Conservation (phyloP, 2,797 vertebrate species). For the Arrhamphus sclerolepis region DNA sequence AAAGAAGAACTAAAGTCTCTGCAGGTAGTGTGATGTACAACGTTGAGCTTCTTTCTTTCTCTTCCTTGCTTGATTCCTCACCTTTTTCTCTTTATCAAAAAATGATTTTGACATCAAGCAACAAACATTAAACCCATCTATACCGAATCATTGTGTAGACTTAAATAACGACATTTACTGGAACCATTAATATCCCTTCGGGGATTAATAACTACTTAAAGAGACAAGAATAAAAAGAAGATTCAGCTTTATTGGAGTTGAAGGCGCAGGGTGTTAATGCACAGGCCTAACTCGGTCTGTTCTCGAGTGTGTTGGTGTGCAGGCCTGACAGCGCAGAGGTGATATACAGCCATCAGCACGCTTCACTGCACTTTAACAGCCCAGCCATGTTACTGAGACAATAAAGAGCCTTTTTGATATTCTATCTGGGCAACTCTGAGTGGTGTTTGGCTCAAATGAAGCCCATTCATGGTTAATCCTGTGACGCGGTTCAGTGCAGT, state of each 20-base stretch:
- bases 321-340: conserved; percentile 54
- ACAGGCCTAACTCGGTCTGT: conserved; percentile 28
- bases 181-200: no score
- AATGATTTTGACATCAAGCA: neutral
- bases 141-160: no score
- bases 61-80: conserved; percentile 1
- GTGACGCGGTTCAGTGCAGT: conserved; percentile 49
- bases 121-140: no score
- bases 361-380: conserved; percentile 69
- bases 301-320: conserved; percentile 43
- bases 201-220: neutral
- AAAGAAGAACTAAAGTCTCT: conserved; percentile 90
- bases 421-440: conserved; percentile 60
- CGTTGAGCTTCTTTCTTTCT: neutral
- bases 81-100: neutral
- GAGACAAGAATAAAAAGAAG: conserved; percentile 19
- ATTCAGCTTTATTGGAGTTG: conserved; percentile 20
- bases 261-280: conserved; percentile 17
- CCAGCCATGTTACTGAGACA: conserved; percentile 64
- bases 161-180: no score
- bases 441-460: conserved; percentile 48
- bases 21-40: conserved; percentile 82
- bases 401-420: conserved; percentile 76
- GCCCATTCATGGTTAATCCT: conserved; percentile 52
- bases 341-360: conserved; percentile 66